Conservation (phyloP, 2,888 invertebrate genomes). For the Lasioglossum morio region DNA sequence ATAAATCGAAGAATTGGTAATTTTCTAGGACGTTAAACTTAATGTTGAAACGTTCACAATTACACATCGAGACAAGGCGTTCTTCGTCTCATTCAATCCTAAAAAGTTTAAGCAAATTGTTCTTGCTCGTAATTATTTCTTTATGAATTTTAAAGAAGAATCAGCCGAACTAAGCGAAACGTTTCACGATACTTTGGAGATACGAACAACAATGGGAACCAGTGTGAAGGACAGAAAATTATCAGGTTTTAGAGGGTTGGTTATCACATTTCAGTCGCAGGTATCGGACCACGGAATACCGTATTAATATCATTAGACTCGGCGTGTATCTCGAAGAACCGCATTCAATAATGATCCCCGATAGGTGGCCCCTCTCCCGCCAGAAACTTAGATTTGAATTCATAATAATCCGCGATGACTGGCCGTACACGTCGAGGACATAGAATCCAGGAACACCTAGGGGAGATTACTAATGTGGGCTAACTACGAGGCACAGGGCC, state of each 20-base stretch:
- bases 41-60: background rate
- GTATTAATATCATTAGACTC: slow-evolving; percentile 12
- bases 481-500: slow-evolving; percentile 74
- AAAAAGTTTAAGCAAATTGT: background rate
- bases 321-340: background rate
- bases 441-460: slow-evolving; percentile 78
- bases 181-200: background rate
- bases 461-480: slow-evolving; percentile 81
- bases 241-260: background rate
- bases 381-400: slow-evolving; percentile 63
- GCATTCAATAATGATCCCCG: slow-evolving; percentile 40
- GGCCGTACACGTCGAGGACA: slow-evolving; percentile 57
- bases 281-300: background rate
- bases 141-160: background rate
- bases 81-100: background rate
- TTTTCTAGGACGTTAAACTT: background rate
- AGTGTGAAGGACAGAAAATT: background rate
- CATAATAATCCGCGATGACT: slow-evolving; percentile 57
- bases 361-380: background rate
- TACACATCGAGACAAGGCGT: background rate
- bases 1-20: too few species aligned
- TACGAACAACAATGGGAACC: background rate
- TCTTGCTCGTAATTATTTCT: background rate
- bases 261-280: background rate
- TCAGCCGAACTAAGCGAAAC: background rate